Evolutionary conservation across 2,888 invertebrate species (phyloP).

Genomic region (Teinopalpus imperialis): DNA sequence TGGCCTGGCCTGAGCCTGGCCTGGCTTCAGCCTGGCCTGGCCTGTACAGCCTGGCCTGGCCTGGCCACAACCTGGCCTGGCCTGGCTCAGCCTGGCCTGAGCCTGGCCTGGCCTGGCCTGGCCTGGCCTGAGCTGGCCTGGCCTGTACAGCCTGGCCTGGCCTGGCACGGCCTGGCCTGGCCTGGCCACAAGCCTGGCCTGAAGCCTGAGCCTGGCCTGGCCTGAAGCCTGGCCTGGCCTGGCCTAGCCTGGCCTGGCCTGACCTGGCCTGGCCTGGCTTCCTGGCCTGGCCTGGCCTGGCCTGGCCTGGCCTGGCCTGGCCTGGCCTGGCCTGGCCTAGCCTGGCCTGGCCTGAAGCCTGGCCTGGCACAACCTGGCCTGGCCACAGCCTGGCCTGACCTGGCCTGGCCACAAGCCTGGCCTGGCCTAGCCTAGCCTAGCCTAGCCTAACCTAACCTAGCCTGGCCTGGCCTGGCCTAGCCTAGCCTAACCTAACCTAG

Average conservation of each 20-base stretch:
- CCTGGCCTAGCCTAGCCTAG: conserved; percentile 18
- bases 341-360: too few species aligned
- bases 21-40: too few species aligned
- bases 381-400: too few species aligned
- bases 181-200: too few species aligned
- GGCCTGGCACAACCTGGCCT: too few species aligned
- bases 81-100: conserved; percentile 15
- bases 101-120: conserved; percentile 26
- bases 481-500: too few species aligned
- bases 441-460: conserved; percentile 15
- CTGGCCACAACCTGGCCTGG: conserved; percentile 18
- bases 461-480: conserved; percentile 5
- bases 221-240: too few species aligned
- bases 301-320: conserved; percentile 25
- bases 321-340: conserved; percentile 21
- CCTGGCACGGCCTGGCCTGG: too few species aligned
- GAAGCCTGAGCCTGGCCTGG: conserved; percentile 18
- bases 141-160: conserved; percentile 28
- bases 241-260: conserved; percentile 25
- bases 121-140: conserved; percentile 22
- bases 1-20: conserved; percentile 4
- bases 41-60: conserved; percentile 9
- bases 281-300: conserved; percentile 24
- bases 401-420: too few species aligned
- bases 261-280: too few species aligned